Evolutionary conservation across 2,113 vertebrate genomes (phyloP).

Genomic region (Indicator indicator): DNA sequence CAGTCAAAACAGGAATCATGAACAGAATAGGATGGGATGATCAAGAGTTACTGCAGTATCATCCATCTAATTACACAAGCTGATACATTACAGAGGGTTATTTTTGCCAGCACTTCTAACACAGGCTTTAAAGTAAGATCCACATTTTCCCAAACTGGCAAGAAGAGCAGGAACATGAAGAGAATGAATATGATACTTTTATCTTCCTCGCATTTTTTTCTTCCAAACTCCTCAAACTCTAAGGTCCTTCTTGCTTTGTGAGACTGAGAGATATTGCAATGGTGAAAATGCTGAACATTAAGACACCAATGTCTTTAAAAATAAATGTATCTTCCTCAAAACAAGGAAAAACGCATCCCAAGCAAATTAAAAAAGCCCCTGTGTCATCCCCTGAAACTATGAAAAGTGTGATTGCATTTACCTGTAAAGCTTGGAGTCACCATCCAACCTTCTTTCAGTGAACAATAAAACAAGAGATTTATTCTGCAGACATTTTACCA

Average conservation of each 20-base stretch:
- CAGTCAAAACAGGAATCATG: neutral
- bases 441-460: neutral
- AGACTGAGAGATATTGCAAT: neutral
- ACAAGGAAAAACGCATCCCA: neutral
- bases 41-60: neutral
- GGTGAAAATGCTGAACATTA: neutral
- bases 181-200: neutral
- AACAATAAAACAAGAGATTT: conserved; percentile 1
- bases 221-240: neutral
- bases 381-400: neutral
- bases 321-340: neutral
- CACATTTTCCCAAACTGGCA: neutral
- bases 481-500: neutral
- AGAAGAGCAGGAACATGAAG: neutral
- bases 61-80: neutral
- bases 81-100: neutral
- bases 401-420: neutral
- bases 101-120: neutral
- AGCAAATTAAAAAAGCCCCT: neutral
- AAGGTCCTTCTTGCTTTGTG: neutral
- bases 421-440: neutral
- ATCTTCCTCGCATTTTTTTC: neutral
- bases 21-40: neutral
- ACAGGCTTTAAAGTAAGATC: neutral
- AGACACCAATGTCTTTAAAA: neutral